Base-by-base conservation (phyloP, 2,113 vertebrate species). In the Gila orcuttii region DNA sequence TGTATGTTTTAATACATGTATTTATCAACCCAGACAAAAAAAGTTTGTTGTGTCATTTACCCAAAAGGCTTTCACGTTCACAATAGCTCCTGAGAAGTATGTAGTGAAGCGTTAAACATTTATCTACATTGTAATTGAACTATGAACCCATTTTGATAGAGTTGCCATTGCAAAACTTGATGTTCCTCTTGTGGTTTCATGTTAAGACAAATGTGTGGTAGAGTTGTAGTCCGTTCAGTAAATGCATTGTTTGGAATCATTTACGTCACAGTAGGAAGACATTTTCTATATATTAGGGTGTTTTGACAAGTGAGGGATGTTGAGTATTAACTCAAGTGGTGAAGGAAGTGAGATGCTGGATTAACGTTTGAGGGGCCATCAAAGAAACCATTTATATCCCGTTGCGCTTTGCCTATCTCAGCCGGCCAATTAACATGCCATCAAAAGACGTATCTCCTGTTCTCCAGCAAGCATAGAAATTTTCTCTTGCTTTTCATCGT, bases 291-390 rank as follows among this genome's bases (percentile, higher is more conserved):
- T 1, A 28, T 47, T 39, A 45, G 15, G n/a, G n/a, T 75, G 69
- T 75, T 59, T 85, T 47, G 21, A 55, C 28, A 68, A 31, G 74
- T 55, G 75, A 79, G 15, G 10, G 60, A 85, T 66, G 59, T 39
- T 23, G 57, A 62, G 42, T 36, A 36, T 73, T 83, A 73, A 57
- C 28, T 15, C 31, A 42, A 42, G 31, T 50, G 33, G 19, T 42
- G 5, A 6, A 50, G 68, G 15, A 73, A 83, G 68, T 73, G 66
- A 69, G 66, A 86, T 66, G 36, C 78, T 45, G 66, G 23, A 69
- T 74, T 73, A 73, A n/a, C 23, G 11, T 86, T 86, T 73, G 55
- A 81, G 62, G 66, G 47, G 36, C 52, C 66, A 86, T 73, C 81
- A 83, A 73, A 83, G 81, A 52, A 50, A 59, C 50, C 50, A 57